A percentile compares a stretch with the other conserved stretches of the same genome.
Conservation (phyloP, 2,113 vertebrate genomes). For the Halcyon malimbica region DNA sequence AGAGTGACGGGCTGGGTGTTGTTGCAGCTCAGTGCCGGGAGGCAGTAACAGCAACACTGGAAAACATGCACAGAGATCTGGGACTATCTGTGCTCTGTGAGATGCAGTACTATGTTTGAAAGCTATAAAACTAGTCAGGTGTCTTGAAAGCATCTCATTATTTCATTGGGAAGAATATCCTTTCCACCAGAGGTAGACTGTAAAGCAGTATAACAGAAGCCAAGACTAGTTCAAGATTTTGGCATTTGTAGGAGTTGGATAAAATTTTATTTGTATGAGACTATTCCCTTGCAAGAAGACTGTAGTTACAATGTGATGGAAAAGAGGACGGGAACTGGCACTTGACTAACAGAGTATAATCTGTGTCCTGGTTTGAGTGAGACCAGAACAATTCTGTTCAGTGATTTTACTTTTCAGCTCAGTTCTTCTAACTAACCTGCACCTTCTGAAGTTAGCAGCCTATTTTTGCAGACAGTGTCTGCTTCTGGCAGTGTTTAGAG, state of each 20-base stretch:
- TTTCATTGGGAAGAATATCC: not conserved
- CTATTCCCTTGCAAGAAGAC: not conserved
- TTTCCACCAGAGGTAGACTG: not conserved
- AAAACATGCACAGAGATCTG: not conserved
- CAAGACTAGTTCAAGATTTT: constrained; percentile 5
- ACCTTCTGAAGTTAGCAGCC: no score
- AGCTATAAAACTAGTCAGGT: not conserved
- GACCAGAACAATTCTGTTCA: no score
- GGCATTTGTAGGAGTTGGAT: not conserved
- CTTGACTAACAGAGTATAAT: not conserved
- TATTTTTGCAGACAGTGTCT: no score
- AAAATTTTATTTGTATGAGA: not conserved
- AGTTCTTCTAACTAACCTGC: no score
- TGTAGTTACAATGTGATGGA: not conserved
- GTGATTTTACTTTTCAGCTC: no score
- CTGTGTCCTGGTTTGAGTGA: not conserved
- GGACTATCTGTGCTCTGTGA: not conserved
- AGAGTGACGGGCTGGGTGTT: not conserved
- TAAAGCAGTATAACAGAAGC: not conserved
- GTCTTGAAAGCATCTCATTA: not conserved
- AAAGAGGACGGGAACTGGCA: not conserved
- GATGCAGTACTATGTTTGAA: not conserved
- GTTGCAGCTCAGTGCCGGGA: not conserved
- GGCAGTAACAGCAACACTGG: not conserved
- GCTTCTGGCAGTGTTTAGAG: no score